Percentiles rank a stretch among this genome's conserved stretches.
Conservation (phyloP, 2,113 vertebrate species). For the Lathamus discolor region DNA sequence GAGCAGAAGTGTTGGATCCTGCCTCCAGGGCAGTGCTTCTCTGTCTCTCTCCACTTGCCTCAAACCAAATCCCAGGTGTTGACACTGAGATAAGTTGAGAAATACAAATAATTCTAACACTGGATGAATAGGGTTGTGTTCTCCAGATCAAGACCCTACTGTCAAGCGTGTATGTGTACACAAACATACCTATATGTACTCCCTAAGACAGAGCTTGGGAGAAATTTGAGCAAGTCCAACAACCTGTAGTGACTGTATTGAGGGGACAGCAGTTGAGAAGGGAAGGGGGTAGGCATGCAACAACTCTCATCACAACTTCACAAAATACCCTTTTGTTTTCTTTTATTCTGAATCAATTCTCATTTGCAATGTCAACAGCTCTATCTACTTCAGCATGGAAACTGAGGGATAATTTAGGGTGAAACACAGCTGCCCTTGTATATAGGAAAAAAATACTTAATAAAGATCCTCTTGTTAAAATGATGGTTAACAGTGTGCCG, state of each 20-base stretch:
- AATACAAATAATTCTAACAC: constrained; percentile 19
- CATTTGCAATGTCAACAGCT: constrained; percentile 75
- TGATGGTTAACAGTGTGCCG: constrained; percentile 78
- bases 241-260: neutral
- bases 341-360: constrained; percentile 63
- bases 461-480: constrained; percentile 83
- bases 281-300: neutral
- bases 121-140: constrained; percentile 56
- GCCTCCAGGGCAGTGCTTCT: neutral
- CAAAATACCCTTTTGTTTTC: constrained; percentile 43
- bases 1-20: neutral
- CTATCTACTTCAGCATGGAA: constrained; percentile 73
- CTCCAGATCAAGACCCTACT: constrained; percentile 23
- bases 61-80: constrained; percentile 10
- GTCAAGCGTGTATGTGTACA: neutral
- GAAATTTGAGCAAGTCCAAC: constrained; percentile 1
- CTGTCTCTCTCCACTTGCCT: neutral
- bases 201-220: neutral
- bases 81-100: constrained; percentile 43
- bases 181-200: neutral
- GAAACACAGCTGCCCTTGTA: constrained; percentile 79
- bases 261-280: neutral
- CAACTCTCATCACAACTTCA: neutral
- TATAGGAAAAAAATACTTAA: constrained; percentile 72
- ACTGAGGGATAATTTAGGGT: constrained; percentile 76